A percentile compares a stretch with the other conserved stretches of the same genome.
These are phyloP conservation scores for Teinopalpus imperialis DNA, from an alignment of 2,888 invertebrate genomes.

Conservation along the genomic window DNA sequence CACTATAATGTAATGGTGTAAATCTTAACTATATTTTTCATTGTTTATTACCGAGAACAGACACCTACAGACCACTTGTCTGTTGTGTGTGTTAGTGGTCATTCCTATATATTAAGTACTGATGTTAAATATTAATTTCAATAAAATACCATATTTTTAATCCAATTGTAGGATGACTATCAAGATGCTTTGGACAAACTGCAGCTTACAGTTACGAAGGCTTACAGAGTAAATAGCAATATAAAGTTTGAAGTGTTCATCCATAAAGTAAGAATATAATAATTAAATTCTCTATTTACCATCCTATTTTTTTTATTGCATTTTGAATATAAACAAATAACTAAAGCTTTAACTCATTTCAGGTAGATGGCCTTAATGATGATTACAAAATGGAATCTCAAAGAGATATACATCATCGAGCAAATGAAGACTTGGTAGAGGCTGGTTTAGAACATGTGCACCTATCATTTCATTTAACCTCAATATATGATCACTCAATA, in stretches of 20 bases:
- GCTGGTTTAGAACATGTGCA: conserved; percentile 94
- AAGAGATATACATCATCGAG: conserved; percentile 97
- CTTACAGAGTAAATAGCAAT: conserved; percentile 96
- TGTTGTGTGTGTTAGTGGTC: no score
- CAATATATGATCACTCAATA: conserved; percentile 99
- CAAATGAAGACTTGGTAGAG: conserved; percentile 96
- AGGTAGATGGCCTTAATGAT: conserved; percentile 98
- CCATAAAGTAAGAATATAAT: conserved; percentile 88
- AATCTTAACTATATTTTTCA: no score
- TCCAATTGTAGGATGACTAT: conserved; percentile 96
- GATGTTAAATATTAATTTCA: no score
- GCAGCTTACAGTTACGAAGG: conserved; percentile 95
- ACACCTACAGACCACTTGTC: no score
- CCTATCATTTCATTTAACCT: conserved; percentile 97
- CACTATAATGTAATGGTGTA: no score
- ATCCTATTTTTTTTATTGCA: no score
- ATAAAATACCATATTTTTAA: no score
- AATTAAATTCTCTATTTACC: no score
- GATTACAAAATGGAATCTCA: conserved; percentile 99
- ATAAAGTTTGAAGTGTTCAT: conserved; percentile 99
- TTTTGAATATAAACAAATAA: no score
- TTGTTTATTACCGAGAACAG: no score
- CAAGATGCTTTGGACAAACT: conserved; percentile 96
- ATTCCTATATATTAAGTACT: no score
- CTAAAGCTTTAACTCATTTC: no score